A percentile compares a stretch with the other conserved stretches of the same genome.
Conservation (phyloP, 2,888 invertebrate species). For the Lepeophtheirus nordmannii region DNA sequence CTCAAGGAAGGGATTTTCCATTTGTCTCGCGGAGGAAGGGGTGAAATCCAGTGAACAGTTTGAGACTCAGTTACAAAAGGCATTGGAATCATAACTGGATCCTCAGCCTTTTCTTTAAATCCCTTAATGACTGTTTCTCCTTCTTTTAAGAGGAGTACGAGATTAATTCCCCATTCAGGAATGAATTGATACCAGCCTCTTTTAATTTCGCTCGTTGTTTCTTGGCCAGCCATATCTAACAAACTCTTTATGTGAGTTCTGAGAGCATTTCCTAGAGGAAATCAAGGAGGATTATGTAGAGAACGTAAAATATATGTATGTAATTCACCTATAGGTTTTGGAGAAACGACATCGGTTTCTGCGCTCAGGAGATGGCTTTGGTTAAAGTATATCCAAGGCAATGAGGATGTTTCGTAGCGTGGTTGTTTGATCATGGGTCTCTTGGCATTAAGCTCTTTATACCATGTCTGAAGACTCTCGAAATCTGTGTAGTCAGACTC, state of each 20-base stretch:
- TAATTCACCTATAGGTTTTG: not conserved
- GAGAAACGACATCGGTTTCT: not conserved
- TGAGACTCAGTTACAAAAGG: not conserved
- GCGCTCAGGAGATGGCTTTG: not conserved
- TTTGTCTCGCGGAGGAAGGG: not conserved
- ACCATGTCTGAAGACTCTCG: not conserved
- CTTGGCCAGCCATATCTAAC: not conserved
- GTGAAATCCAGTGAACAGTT: not conserved
- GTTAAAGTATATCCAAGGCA: not conserved
- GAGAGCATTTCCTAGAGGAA: not conserved
- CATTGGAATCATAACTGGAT: not conserved
- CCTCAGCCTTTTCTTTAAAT: not conserved
- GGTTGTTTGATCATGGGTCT: not conserved
- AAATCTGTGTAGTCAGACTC: not conserved
- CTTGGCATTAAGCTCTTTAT: not conserved
- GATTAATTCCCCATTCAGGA: not conserved
- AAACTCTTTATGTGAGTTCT: not conserved
- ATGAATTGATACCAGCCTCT: conserved; percentile 1
- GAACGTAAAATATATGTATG: not conserved
- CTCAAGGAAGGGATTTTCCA: not conserved
- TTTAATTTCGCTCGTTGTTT: not conserved
- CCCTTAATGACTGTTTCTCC: not conserved
- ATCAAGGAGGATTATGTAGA: not conserved
- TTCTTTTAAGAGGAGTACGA: not conserved
- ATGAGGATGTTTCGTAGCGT: not conserved